These are phyloP conservation scores for Hemaris fuciformis DNA, from an alignment of 2,888 invertebrate genomes.

Conservation along the genomic window DNA sequence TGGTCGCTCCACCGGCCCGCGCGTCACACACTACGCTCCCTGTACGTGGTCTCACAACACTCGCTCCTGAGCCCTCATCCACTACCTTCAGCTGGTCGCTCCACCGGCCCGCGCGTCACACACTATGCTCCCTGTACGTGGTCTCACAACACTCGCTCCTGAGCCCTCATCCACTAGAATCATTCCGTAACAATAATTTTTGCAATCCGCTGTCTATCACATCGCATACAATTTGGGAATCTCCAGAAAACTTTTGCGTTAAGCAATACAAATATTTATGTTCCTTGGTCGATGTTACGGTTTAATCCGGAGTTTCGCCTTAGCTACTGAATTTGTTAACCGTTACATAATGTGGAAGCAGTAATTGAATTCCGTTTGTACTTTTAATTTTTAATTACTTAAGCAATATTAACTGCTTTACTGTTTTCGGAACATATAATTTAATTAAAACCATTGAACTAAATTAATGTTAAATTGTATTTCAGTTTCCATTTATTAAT, in stretches of 20 bases:
- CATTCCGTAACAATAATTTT: no score
- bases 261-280: constrained; percentile 16
- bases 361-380: constrained; percentile 4
- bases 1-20: neutral
- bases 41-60: no score
- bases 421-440: no score
- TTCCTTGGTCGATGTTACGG: constrained; percentile 7
- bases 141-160: neutral
- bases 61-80: neutral
- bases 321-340: neutral
- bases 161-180: neutral
- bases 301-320: neutral
- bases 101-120: neutral
- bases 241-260: constrained; percentile 11
- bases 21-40: no score
- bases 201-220: no score
- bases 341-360: neutral
- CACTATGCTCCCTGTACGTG: neutral
- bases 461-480: no score
- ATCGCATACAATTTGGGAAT: constrained; percentile 5
- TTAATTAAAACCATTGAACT: no score
- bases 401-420: no score
- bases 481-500: no score
- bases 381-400: no score
- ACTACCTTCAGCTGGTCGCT: neutral